These are phyloP conservation scores for Muschampia plurimacula DNA, from an alignment of 2,888 invertebrate species.

Conservation along the genomic window DNA sequence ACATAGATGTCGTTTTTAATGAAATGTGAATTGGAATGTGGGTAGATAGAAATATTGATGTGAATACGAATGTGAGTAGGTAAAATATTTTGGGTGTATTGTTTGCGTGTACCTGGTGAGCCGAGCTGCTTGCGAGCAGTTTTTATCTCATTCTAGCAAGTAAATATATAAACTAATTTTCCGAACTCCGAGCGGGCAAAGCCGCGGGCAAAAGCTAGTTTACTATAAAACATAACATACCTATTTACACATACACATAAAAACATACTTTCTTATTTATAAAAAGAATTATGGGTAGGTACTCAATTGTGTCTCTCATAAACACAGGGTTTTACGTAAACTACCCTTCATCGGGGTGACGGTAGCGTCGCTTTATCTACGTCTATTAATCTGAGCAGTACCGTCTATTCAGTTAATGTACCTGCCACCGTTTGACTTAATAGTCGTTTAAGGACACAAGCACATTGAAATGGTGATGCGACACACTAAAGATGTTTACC, in stretches of 20 bases:
- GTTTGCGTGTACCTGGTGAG: too few relatives aligned
- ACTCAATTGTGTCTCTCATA: slow-evolving; percentile 41
- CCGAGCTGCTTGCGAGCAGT: too few relatives aligned
- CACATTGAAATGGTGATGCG: slow-evolving; percentile 21
- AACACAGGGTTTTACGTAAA: slow-evolving; percentile 44
- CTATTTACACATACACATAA: background rate
- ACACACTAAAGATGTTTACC: background rate
- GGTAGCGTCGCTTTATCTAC: slow-evolving; percentile 60
- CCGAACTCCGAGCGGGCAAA: too few relatives aligned
- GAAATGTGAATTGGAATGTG: too few relatives aligned
- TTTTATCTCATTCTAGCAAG: too few relatives aligned
- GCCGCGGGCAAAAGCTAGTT: slow-evolving; percentile 7
- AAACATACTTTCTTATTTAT: background rate
- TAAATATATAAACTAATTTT: too few relatives aligned
- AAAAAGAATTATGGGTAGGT: background rate
- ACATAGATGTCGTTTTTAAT: too few relatives aligned
- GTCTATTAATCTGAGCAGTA: slow-evolving; percentile 68
- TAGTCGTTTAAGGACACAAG: slow-evolving; percentile 57
- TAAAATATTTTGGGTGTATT: too few relatives aligned
- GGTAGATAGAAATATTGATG: too few relatives aligned
- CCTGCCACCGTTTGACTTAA: slow-evolving; percentile 68
- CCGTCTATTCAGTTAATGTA: slow-evolving; percentile 66
- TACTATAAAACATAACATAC: background rate
- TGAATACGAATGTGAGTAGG: too few relatives aligned
- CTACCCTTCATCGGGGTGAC: slow-evolving; percentile 52